phyloP scores from a whole-genome alignment of 2,113 vertebrate species.

The Butorides virescens region DNA sequence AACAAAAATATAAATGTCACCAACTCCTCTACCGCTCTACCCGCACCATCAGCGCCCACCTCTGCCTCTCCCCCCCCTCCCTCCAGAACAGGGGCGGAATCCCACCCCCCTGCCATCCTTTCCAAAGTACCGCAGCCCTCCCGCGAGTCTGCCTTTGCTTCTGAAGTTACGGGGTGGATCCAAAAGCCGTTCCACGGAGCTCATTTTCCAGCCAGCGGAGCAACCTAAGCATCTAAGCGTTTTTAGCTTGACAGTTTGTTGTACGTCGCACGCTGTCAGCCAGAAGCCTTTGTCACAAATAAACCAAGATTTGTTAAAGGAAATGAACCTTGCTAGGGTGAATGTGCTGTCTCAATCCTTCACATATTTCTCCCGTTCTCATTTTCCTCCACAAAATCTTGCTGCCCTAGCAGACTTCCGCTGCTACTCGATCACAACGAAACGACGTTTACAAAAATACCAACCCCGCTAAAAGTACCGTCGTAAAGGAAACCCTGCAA shows the following conservation, averaged over 20 bases:
- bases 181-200: neutral
- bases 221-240: neutral
- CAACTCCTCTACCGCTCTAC: neutral
- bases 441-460: neutral
- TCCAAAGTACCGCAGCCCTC: fast-evolving
- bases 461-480: neutral
- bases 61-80: neutral
- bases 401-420: neutral
- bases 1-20: neutral
- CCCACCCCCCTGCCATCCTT: neutral
- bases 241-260: neutral
- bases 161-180: neutral
- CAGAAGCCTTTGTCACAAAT: neutral
- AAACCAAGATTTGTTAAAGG: neutral
- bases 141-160: neutral
- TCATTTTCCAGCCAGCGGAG: neutral
- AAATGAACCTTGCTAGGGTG: neutral
- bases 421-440: neutral
- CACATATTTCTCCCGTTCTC: neutral
- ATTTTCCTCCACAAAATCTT: neutral
- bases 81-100: fast-evolving
- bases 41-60: fast-evolving
- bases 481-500: fast-evolving
- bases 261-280: neutral
- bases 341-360: neutral